Conservation (phyloP, 2,888 invertebrate genomes). For the Andrena camellia region DNA sequence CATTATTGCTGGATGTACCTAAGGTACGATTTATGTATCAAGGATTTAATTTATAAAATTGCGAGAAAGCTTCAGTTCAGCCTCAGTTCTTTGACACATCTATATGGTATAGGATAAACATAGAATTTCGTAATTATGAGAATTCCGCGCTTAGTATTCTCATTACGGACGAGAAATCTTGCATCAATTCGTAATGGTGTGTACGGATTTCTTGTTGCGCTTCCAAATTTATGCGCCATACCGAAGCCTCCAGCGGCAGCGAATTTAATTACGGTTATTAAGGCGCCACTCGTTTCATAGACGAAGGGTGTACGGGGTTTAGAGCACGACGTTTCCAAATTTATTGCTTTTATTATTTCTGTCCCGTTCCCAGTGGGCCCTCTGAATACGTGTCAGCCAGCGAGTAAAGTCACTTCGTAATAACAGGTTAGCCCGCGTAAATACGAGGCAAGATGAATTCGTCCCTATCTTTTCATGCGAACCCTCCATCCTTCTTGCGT, state of each 20-base stretch:
- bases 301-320: constrained; percentile 8
- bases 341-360: constrained; percentile 43
- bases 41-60: too few relatives aligned
- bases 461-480: not conserved
- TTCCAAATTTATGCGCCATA: constrained; percentile 11
- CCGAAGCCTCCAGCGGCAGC: not conserved
- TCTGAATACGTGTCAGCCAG: constrained; percentile 26
- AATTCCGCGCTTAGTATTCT: not conserved
- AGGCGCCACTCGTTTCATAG: constrained; percentile 22
- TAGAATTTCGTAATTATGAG: constrained; percentile 3
- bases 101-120: too few relatives aligned
- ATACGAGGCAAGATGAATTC: constrained; percentile 19
- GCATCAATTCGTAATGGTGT: not conserved
- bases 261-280: constrained; percentile 48
- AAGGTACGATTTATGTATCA: too few relatives aligned
- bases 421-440: not conserved
- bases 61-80: not conserved
- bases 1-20: too few relatives aligned
- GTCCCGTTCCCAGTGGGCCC: not conserved
- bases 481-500: not conserved
- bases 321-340: constrained; percentile 8
- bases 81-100: not conserved
- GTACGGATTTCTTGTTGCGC: not conserved
- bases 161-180: not conserved
- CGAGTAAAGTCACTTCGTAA: constrained; percentile 20